These are phyloP conservation scores for Harpagoxenus sublaevis DNA, from an alignment of 2,888 invertebrate species.

Conservation along the genomic window DNA sequence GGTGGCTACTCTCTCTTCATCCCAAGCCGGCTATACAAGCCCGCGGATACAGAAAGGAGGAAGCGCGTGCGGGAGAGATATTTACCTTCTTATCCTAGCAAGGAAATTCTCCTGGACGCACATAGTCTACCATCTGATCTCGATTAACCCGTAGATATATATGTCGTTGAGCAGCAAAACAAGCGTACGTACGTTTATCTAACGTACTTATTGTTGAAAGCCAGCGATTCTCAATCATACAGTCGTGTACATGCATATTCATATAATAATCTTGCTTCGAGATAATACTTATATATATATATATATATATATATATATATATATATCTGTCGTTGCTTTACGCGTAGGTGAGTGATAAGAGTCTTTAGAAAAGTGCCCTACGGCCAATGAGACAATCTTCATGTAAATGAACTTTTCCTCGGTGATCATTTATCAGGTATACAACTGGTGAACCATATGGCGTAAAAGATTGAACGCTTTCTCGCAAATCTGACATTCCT, in stretches of 20 bases:
- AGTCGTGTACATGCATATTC: not conserved
- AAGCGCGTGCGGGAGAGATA: slow-evolving; percentile 18
- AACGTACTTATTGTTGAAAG: not conserved
- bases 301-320: not conserved
- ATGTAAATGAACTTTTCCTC: slow-evolving; percentile 18
- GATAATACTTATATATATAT: not conserved
- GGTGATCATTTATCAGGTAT: not conserved
- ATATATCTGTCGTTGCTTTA: not conserved
- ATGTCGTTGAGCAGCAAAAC: slow-evolving; percentile 14
- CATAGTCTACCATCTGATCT: slow-evolving; percentile 61
- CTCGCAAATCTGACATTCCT: not conserved
- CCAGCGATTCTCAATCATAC: not conserved
- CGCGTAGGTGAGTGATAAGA: not conserved
- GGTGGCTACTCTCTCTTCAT: slow-evolving; percentile 33
- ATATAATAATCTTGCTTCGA: not conserved
- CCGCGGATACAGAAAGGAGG: slow-evolving; percentile 37
- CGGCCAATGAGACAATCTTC: not conserved
- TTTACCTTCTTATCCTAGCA: slow-evolving; percentile 32
- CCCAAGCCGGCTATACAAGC: slow-evolving; percentile 5
- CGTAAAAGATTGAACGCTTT: slow-evolving; percentile 9
- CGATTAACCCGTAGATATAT: slow-evolving; percentile 65
- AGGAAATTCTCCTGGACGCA: slow-evolving; percentile 68
- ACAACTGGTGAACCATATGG: slow-evolving; percentile 9
- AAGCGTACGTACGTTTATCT: not conserved
- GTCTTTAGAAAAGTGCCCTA: slow-evolving; percentile 10